phyloP scores from a whole-genome alignment of 1,140 invertebrate species.

The Heliothis virescens region DNA sequence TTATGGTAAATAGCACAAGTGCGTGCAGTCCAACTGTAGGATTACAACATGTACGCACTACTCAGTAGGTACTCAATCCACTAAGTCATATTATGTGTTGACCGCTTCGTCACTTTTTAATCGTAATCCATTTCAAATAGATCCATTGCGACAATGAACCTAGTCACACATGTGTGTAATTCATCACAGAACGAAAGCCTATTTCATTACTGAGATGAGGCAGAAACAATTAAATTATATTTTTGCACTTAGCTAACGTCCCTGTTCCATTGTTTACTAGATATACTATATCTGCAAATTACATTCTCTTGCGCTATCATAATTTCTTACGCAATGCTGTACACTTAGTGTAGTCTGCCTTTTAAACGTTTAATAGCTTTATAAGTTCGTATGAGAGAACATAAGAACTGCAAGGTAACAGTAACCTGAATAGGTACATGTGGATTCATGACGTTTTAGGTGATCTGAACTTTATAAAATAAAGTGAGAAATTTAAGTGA shows the following conservation, averaged over 20 bases:
- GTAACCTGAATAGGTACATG: not conserved
- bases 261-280: constrained; percentile 2
- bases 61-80: not conserved
- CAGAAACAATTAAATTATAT: constrained; percentile 47
- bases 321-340: not conserved
- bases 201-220: constrained; percentile 59
- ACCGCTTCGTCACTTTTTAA: not conserved
- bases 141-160: no score
- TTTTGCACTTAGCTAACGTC: constrained; percentile 16
- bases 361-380: not conserved
- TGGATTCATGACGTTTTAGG: not conserved
- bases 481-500: no score
- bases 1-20: no score
- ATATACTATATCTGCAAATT: not conserved
- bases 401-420: constrained; percentile 1
- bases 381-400: not conserved
- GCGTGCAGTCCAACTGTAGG: not conserved
- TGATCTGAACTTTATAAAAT: not conserved
- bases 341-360: not conserved
- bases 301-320: no score
- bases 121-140: not conserved
- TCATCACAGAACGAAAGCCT: constrained; percentile 64
- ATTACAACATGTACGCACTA: not conserved
- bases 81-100: not conserved
- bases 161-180: constrained; percentile 50